Conservation (phyloP, 2,888 invertebrate genomes). For the Sinopyrophorus schimmeli region DNA sequence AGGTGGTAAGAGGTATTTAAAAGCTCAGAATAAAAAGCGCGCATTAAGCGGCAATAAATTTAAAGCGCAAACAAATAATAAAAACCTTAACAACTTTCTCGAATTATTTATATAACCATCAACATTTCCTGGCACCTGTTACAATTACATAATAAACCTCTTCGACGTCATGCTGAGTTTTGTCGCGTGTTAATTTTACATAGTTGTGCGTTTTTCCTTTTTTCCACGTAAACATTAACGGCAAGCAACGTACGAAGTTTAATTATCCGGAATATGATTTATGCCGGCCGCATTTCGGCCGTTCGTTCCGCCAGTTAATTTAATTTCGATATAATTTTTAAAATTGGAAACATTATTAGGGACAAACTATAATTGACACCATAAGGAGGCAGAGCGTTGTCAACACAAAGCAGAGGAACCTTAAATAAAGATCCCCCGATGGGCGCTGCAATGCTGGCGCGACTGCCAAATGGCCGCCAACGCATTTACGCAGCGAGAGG, state of each 20-base stretch:
- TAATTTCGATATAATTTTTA: conserved; percentile 18
- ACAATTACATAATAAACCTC: conserved; percentile 4
- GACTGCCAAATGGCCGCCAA: conserved; percentile 38
- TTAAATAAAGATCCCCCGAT: conserved; percentile 32
- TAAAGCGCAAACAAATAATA: not conserved
- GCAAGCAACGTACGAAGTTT: too few species aligned
- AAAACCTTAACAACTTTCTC: not conserved
- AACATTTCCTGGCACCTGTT: not conserved
- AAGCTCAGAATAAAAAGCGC: too few species aligned
- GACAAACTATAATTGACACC: conserved; percentile 27
- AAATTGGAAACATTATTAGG: conserved; percentile 23
- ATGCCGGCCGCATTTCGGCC: too few species aligned
- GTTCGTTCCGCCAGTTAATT: too few species aligned
- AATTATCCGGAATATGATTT: too few species aligned
- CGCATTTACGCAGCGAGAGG: conserved; percentile 35
- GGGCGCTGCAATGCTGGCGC: conserved; percentile 30
- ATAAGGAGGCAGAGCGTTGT: conserved; percentile 25
- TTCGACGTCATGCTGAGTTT: conserved; percentile 7
- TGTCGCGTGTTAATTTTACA: conserved; percentile 15
- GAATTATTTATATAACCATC: not conserved
- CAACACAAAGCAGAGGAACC: conserved; percentile 24
- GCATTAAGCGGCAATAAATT: not conserved
- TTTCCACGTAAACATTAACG: too few species aligned
- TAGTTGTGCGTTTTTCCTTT: too few species aligned
- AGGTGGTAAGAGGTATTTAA: too few species aligned